Conservation (phyloP, 2,888 invertebrate genomes). For the Mantis religiosa region DNA sequence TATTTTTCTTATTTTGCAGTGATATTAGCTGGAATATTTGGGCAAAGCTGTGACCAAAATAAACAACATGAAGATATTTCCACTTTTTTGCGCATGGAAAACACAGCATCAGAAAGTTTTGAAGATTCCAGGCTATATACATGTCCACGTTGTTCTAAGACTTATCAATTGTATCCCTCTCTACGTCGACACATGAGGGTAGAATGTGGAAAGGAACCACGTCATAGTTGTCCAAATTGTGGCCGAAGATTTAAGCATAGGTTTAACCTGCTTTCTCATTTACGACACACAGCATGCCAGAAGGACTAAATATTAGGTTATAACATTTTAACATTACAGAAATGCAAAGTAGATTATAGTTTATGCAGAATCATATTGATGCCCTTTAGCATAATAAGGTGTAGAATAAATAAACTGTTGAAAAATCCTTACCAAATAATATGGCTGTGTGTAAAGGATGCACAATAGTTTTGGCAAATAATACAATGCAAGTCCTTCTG, state of each 20-base stretch:
- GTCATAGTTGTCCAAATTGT: conserved; percentile 43
- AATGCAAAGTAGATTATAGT: no score
- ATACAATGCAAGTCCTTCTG: no score
- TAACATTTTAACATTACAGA: background rate
- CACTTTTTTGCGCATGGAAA: background rate
- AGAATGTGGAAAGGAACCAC: conserved; percentile 47
- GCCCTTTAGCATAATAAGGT: no score
- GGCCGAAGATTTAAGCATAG: conserved; percentile 44
- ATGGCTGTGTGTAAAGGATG: no score
- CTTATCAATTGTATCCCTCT: conserved; percentile 44
- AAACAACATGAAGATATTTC: background rate
- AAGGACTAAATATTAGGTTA: background rate
- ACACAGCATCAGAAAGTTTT: background rate
- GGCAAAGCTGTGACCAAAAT: background rate
- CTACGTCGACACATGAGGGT: conserved; percentile 46
- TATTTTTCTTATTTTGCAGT: background rate
- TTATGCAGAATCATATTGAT: no score
- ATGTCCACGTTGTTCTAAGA: conserved; percentile 43
- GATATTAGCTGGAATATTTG: background rate
- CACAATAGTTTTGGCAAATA: no score
- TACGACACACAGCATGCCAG: conserved; percentile 4
- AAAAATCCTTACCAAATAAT: no score
- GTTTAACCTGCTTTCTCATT: conserved; percentile 19
- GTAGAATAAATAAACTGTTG: no score
- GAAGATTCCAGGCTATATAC: conserved; percentile 6